Evolutionary conservation across 2,888 invertebrate genomes (phyloP).

Genomic region (Epistrophe eligans): DNA sequence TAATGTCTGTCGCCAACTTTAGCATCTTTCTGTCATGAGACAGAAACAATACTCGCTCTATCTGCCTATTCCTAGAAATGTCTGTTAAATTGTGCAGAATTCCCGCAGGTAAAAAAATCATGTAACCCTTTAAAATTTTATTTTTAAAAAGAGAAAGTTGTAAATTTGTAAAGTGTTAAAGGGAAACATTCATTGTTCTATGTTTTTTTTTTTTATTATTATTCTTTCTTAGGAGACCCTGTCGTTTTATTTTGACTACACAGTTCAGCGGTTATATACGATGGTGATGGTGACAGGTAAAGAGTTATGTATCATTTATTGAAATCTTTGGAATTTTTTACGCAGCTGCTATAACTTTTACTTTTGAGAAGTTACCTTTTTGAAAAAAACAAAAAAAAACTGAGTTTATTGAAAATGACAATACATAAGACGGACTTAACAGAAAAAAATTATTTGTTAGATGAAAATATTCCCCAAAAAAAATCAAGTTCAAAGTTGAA

Average conservation of each 20-base stretch:
- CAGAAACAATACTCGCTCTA: no score
- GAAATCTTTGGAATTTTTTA: neutral
- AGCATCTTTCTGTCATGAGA: neutral
- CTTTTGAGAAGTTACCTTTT: neutral
- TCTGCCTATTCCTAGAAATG: neutral
- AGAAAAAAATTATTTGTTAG: no score
- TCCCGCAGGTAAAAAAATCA: neutral
- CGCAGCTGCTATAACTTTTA: slow-evolving; percentile 25
- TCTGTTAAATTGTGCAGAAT: neutral
- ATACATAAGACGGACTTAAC: no score
- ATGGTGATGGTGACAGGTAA: slow-evolving; percentile 30
- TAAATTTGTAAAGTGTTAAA: slow-evolving; percentile 2
- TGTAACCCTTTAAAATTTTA: slow-evolving; percentile 14
- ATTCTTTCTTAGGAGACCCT: neutral
- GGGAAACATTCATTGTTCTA: neutral
- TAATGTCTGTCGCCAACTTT: neutral
- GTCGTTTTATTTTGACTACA: slow-evolving; percentile 28
- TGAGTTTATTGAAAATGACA: no score
- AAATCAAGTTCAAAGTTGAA: no score
- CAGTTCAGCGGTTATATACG: neutral
- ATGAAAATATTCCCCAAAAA: no score
- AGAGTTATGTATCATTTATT: neutral
- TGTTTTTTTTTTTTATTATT: no score
- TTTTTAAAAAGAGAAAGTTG: slow-evolving; percentile 13
- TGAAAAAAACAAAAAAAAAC: no score